Evolutionary conservation across 2,113 vertebrate genomes (phyloP), one percentile per base, ranked within the genome.

Genomic region (Lethenteron camtschaticum): DNA sequence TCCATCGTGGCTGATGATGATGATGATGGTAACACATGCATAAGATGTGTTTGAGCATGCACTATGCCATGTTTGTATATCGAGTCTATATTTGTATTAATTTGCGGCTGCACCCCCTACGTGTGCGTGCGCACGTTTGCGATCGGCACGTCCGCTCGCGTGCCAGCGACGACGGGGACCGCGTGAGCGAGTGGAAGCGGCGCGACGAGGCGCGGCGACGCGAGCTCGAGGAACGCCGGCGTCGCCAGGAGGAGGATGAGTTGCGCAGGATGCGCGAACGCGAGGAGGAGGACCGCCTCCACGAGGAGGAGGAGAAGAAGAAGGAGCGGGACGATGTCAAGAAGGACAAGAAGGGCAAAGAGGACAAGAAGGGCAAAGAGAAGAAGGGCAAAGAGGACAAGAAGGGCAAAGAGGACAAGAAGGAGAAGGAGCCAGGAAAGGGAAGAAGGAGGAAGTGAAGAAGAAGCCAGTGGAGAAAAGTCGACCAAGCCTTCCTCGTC

Each of bases 161-260:
- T 0, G 87, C 88, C 3, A 91, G 87, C 2, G 88, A 85, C 3
- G 81, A 85, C 4, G 90, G 96, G 18, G 20, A 58, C 76, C 85
- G 84, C 69, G 87, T 99, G 81, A 90, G 92, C 0, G 90, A 90
- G 70, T 96, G 94, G 94, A 96, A 96, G 77, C 85, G 88, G 70
- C 74, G 86, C 2, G 94, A 96, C 1, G 90, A 95, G 73, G 88
- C 89, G 68, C 83, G 90, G 2, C 77, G 82, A 10, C 78, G 84
- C 2, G 94, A 92, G 76, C 82, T 96, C 72, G 94, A 99, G 76
- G 90, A 96, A 69, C 83, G 87, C 11, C 78, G 89, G 80, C 87
- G 85, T 79, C 85, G 83, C 10, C 87, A 90, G 73, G 89, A 95
- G 77, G 89, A 92, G 1, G 92, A 96, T 74, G 92, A 94, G 76